Evolutionary conservation across 1,140 invertebrate genomes (phyloP), one percentile per base, ranked within the genome.

Genomic region (Pygmarrhopalites habei): DNA sequence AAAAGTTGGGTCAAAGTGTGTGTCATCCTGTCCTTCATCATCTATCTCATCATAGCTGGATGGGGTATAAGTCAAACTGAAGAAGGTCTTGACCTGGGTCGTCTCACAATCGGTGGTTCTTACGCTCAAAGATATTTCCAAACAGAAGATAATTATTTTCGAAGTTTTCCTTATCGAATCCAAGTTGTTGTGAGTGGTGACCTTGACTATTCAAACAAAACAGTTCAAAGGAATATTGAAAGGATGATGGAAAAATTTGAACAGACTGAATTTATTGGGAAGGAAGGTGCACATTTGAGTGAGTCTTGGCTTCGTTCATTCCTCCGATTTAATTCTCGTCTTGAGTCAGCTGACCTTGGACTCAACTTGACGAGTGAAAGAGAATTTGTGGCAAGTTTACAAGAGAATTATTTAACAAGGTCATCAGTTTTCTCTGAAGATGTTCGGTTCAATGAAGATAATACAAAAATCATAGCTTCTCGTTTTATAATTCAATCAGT

Each of bases 251-350:
- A 83, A 56, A 83, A 80, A 21, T 81, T 95, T 65, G 92, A 95
- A 74, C 85, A 85, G 49, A 89, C 87, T 0, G 82, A 83, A 0
- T 95, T 87, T 73, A 86, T 94, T 29, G 77, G 73, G 88, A 0
- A 77, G n/a, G 77, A 73, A 2, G 82, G 81, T 15, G 83, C 86
- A 0, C 73, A 89, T 0, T 92, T 92, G 72, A 92, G 91, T 0
- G 90, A 95, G 75, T 95, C 90, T 1, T 97, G 93, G 93, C 74
- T 96, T 1, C 79, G 91, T 59, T 85, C 85, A 30, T 96, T 92
- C 72, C 76, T 91, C 0, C 83, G 82, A 35, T 94, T 92, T 72
- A 80, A 88, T 0, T 81, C 83, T 4, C 78, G 83, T 64, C 89
- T 88, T 71, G 79, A 85, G 60, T 86, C 88, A 39, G 86, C 85